Conservation (phyloP, 53 echinoderm and acorn worm species). For the Echinometra lucunter region DNA sequence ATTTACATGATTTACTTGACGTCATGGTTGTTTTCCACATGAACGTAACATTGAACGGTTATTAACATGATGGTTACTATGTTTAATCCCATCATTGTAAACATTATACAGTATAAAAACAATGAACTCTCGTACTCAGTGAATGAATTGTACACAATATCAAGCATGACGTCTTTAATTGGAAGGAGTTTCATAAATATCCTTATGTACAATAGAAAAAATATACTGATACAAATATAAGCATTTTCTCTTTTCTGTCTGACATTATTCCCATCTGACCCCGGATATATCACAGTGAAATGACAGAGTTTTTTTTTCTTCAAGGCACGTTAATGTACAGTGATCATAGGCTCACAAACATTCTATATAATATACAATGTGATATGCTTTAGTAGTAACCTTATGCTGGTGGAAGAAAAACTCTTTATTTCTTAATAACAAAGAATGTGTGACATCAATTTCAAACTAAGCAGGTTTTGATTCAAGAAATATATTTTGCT, state of each 20-base stretch:
- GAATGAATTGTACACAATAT: constrained; percentile 7
- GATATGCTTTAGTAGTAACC: no score
- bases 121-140: neutral
- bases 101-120: neutral
- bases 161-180: neutral
- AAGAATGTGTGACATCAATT: no score
- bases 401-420: neutral
- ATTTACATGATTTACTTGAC: neutral
- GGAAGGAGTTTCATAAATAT: constrained; percentile 37
- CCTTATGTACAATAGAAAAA: constrained; percentile 44
- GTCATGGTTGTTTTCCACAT: no score
- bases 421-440: no score
- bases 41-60: no score
- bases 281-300: neutral
- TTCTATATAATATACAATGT: no score
- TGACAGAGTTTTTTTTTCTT: neutral
- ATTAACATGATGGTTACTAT: no score
- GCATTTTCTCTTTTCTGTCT: neutral
- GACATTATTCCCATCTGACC: neutral
- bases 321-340: no score
- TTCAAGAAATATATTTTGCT: no score
- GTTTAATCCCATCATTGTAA: no score
- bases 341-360: no score
- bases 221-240: constrained; percentile 12
- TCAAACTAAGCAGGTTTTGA: no score